Evolutionary conservation across 1,140 invertebrate genomes (phyloP), one percentile per base, ranked within the genome.

Genomic region (Drosophila paulistorum): DNA sequence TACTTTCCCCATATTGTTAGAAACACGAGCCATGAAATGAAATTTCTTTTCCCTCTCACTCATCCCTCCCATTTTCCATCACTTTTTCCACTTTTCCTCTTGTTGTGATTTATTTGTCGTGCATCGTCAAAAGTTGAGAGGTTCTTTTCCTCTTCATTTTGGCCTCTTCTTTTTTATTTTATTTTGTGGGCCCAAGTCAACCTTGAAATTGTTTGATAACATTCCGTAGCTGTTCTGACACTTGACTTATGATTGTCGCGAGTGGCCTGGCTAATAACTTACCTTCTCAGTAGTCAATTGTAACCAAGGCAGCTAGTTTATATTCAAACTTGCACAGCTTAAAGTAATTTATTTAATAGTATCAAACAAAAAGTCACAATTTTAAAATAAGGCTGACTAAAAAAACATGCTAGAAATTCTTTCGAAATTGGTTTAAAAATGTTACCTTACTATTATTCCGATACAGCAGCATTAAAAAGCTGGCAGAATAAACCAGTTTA

Each of bases 141-240:
- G 66, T 81, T 72, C 45, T 23, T 23, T 51, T 23, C 45, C 45
- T 51, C 9, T 23, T 51, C 45, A 51, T 51, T 51, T 23, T 39
- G 10, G 10, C 11, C 11, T 39, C 4, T 39, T 4, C 3, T 39
- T 39, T 39, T 39, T n/a, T n/a, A 11, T 39, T 39, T 51, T 70
- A 71, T 74, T 55, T 54, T 42, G 20, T 55, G 35, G 14, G 54
- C 65, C 30, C 74, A 69, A 79, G 70, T 70, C 72, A 87, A 82
- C 83, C 83, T 83, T 87, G 77, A 87, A 82, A 87, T 71, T 87
- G 77, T 89, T 87, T 87, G 77, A 89, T 89, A 89, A 81, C 76
- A 89, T 84, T 87, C 74, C 67, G 69, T 63, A 77, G 65, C 68
- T 71, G 60, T 80, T 89, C 71, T 81, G 83, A 71, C 79, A 82